These are phyloP conservation scores for Syngnathoides biaculeatus DNA, from an alignment of 2,113 vertebrate species.

Conservation along the genomic window DNA sequence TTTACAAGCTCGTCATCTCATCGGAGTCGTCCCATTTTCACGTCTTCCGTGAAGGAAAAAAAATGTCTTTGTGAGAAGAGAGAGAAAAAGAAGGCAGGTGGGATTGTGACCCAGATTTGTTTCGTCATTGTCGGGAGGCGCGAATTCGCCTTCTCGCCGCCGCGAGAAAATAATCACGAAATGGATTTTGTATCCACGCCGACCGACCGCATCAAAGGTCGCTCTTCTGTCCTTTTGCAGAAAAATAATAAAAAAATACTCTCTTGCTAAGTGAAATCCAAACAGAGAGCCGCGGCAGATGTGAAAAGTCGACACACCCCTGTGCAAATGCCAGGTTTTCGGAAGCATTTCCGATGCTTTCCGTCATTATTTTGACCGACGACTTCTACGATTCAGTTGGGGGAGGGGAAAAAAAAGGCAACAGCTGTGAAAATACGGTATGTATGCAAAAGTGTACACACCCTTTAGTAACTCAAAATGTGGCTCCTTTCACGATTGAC, in stretches of 20 bases:
- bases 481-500: too few relatives aligned
- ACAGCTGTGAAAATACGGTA: too few relatives aligned
- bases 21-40: conserved; percentile 58
- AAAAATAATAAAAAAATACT: not conserved
- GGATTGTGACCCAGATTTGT: conserved; percentile 56
- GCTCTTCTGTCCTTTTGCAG: not conserved
- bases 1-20: conserved; percentile 59
- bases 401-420: too few relatives aligned
- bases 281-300: not conserved
- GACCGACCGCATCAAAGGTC: not conserved
- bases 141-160: conserved; percentile 1
- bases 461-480: too few relatives aligned
- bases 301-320: not conserved
- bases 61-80: conserved; percentile 2
- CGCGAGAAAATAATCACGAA: not conserved
- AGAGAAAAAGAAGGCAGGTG: not conserved
- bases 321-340: not conserved
- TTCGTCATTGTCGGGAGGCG: conserved; percentile 19
- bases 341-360: not conserved
- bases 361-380: too few relatives aligned
- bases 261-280: not conserved
- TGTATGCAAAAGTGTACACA: too few relatives aligned
- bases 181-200: not conserved
- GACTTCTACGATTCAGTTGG: too few relatives aligned
- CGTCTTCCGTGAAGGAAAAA: conserved; percentile 35